Evolutionary conservation across 1,140 invertebrate genomes (phyloP).

Genomic region (Ips typographus): DNA sequence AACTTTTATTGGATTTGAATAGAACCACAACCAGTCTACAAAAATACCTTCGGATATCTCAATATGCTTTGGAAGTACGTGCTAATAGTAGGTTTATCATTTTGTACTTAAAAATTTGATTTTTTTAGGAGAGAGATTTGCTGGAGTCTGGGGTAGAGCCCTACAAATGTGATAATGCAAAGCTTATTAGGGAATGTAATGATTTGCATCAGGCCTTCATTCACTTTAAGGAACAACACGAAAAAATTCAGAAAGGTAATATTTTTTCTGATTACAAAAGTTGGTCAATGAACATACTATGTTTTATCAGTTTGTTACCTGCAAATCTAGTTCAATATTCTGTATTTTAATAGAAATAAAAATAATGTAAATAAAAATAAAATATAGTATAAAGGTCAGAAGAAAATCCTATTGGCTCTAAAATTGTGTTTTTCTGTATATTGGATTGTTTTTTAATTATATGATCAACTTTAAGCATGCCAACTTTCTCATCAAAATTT

Average conservation of each 20-base stretch:
- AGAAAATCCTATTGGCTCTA: no score
- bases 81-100: background rate
- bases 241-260: slow-evolving; percentile 57
- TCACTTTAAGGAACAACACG: slow-evolving; percentile 64
- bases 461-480: no score
- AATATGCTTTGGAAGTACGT: slow-evolving; percentile 61
- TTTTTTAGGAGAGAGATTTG: slow-evolving; percentile 58
- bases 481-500: no score
- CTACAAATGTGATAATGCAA: slow-evolving; percentile 71
- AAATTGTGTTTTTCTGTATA: no score
- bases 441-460: no score
- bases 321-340: no score
- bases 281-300: background rate
- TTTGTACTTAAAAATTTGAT: background rate
- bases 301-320: background rate
- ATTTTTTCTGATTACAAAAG: background rate
- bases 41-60: slow-evolving; percentile 73
- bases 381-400: no score
- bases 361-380: no score
- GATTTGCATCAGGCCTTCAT: slow-evolving; percentile 68
- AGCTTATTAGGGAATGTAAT: slow-evolving; percentile 70
- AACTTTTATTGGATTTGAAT: slow-evolving; percentile 71
- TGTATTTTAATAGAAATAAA: no score
- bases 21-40: slow-evolving; percentile 77
- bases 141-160: slow-evolving; percentile 64